Evolutionary conservation across 2,797 vertebrate species (phyloP).

Genomic region (Alauda arvensis): DNA sequence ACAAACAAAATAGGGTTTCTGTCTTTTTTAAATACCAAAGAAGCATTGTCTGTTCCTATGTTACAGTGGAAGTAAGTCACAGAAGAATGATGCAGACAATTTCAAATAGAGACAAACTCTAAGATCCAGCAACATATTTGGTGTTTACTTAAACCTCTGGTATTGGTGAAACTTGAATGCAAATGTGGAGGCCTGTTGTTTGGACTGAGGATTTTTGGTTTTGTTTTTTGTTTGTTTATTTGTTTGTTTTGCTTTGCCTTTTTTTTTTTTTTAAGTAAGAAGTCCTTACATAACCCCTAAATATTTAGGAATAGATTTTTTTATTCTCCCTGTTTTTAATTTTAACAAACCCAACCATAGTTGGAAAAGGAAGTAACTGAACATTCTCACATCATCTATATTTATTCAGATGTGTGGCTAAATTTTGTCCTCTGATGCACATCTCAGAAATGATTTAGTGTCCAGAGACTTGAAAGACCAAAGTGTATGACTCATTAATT

Average conservation of each 20-base stretch:
- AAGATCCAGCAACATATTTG: not conserved
- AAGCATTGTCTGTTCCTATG: not conserved
- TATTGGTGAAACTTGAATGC: not conserved
- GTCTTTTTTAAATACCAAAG: not conserved
- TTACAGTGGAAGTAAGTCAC: not conserved
- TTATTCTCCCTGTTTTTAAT: not conserved
- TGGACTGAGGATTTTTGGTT: not conserved
- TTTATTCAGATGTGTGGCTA: not conserved
- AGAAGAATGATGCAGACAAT: not conserved
- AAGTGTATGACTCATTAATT: not conserved
- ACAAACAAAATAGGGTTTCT: not conserved
- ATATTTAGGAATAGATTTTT: not conserved
- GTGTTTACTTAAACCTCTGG: not conserved
- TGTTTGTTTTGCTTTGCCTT: not conserved
- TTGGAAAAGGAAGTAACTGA: not conserved
- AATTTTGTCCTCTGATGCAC: not conserved
- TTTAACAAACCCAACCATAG: not conserved
- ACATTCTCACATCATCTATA: not conserved
- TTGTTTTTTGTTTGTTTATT: not conserved
- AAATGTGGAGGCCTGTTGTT: not conserved
- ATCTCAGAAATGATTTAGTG: not conserved
- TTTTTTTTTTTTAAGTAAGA: not conserved
- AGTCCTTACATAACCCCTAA: not conserved
- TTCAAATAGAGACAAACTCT: fast-evolving
- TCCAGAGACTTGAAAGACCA: not conserved